A percentile compares a stretch with the other conserved stretches of the same genome.
These are phyloP conservation scores for Rousettus leschenaultii DNA, from an alignment of 2,113 vertebrate genomes.

Conservation along the genomic window DNA sequence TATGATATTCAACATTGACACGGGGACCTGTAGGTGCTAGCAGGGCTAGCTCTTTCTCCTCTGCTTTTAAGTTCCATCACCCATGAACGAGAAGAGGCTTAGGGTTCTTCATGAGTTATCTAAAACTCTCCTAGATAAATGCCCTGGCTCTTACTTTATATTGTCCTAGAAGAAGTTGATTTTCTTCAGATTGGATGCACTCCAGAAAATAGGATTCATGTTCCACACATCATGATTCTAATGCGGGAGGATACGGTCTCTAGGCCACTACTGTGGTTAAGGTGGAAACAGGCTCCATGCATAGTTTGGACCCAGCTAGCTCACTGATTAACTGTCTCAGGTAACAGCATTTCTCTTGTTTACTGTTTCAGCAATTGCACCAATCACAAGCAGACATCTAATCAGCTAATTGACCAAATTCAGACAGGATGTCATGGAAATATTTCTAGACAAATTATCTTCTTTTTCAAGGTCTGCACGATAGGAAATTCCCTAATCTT, in stretches of 20 bases:
- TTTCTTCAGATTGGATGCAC: neutral
- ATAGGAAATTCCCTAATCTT: conserved; percentile 23
- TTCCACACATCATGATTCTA: neutral
- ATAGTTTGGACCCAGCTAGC: neutral
- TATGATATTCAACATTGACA: neutral
- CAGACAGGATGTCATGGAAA: conserved; percentile 35
- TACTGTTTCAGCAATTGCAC: conserved; percentile 21
- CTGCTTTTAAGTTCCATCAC: neutral
- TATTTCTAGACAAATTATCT: conserved; percentile 53
- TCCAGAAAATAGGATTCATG: neutral
- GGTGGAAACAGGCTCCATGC: neutral
- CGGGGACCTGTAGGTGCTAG: neutral
- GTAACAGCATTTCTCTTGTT: neutral
- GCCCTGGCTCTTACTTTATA: neutral
- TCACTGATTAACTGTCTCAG: neutral
- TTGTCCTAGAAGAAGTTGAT: neutral
- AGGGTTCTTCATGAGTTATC: neutral
- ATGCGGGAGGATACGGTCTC: neutral
- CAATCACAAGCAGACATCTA: conserved; percentile 25
- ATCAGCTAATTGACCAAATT: conserved; percentile 57
- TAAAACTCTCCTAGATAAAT: neutral
- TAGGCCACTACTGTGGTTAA: neutral
- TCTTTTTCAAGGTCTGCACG: neutral
- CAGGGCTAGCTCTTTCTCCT: neutral
- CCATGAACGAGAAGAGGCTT: neutral